Conservation (phyloP, 2,113 vertebrate genomes). For the Dicaeum eximium region DNA sequence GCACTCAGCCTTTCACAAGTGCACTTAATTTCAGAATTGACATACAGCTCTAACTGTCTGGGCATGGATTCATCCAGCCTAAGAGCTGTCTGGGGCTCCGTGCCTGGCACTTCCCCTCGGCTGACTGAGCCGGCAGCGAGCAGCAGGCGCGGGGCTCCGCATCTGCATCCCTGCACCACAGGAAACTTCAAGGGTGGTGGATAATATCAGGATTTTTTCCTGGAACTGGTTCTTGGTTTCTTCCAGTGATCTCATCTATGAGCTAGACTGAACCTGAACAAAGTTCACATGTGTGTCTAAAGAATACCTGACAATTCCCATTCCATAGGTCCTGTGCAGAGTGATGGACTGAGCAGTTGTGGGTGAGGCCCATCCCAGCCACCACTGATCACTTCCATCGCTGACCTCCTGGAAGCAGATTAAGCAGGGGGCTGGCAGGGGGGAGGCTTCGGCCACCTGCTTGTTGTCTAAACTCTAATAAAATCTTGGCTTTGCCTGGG, state of each 20-base stretch:
- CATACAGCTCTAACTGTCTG: conserved; percentile 23
- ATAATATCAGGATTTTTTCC: neutral
- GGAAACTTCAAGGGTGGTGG: neutral
- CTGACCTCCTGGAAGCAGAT: neutral
- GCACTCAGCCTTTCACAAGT: conserved; percentile 28
- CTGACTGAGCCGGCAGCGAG: neutral
- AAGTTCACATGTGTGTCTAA: neutral
- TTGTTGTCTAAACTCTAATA: neutral
- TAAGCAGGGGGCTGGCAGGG: neutral
- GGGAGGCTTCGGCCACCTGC: neutral
- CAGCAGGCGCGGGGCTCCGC: neutral
- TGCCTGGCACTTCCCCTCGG: neutral
- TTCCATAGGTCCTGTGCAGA: neutral
- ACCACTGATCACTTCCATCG: rapidly evolving
- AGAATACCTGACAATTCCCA: neutral
- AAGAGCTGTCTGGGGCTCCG: neutral
- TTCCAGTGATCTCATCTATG: neutral
- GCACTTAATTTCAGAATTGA: conserved; percentile 44
- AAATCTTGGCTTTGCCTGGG: conserved; percentile 16
- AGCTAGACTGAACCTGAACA: neutral
- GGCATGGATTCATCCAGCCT: conserved; percentile 28
- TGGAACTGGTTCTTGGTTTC: conserved; percentile 3
- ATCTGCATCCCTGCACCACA: rapidly evolving
- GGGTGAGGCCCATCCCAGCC: rapidly evolving
- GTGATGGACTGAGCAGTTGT: neutral